Evolutionary conservation across 2,797 vertebrate genomes (phyloP), one percentile per base, ranked within the genome.

Genomic region (Pipistrellus pipistrellus): DNA sequence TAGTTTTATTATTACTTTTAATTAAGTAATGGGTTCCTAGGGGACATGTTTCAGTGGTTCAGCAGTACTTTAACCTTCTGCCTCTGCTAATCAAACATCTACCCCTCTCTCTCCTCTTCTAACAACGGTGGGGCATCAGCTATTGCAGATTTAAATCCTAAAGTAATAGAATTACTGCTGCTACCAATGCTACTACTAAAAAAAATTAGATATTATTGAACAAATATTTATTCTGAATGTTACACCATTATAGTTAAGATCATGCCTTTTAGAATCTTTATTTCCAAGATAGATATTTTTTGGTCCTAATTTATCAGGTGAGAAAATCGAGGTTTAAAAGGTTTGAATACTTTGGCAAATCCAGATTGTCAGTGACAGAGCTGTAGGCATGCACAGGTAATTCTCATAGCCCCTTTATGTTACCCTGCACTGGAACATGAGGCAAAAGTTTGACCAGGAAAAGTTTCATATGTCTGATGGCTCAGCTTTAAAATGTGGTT

Each of bases 291-390:
- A 68, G 44, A 13, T n/a, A 12, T 38, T 72, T 77, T 77, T 78
- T 73, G 55, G 2, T 53, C 41, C 53, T 32, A n/a, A 27, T 44
- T 91, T 93, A 93, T 25, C 8, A 76, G 30, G 46, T 71, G 25
- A 78, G 55, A 81, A 96, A 76, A 76, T 9, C 53, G 18, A 85
- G 10, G 25, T 51, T 85, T 91, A 38, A 51, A 89, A 91, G 69
- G 15, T 81, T 93, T 55, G 6, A 68, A 8, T 53, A 73, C 90
- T 32, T 27, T 85, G 51, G 10, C 13, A 90, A 93, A 88, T 76
- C 66, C 46, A 66, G 72, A 18, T 3, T 11, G 32, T 44, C 57
- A 77, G n/a, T 41, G 17, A 59, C 17, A 88, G 46, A 20, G 2
- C 27, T 9, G 3, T 2, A 51, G 73, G 69, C 38, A 53, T 48